phyloP scores from a whole-genome alignment of 2,888 invertebrate species.

The Nomada flava region DNA sequence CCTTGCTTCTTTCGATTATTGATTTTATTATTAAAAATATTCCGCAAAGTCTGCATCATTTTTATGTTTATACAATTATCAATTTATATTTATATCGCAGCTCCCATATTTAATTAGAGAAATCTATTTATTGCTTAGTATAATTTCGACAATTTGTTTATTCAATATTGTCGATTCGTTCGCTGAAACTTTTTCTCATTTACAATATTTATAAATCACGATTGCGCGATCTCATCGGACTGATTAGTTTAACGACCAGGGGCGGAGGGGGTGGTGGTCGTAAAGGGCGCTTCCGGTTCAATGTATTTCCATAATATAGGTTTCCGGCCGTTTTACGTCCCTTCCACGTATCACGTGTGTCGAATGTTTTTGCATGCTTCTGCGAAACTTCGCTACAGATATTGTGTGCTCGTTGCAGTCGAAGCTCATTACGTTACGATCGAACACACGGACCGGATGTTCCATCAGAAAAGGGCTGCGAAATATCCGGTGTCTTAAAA shows the following conservation, averaged over 20 bases:
- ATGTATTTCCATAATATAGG: slow-evolving; percentile 58
- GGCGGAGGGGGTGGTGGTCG: slow-evolving; percentile 14
- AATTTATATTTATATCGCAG: no score
- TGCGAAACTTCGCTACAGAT: slow-evolving; percentile 62
- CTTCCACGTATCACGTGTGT: slow-evolving; percentile 70
- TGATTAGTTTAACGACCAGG: not conserved
- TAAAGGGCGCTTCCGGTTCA: slow-evolving; percentile 63
- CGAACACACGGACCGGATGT: slow-evolving; percentile 72
- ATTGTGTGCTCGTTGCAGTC: slow-evolving; percentile 6
- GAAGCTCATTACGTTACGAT: slow-evolving; percentile 59
- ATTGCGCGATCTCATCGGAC: no score
- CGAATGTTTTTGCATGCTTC: slow-evolving; percentile 71
- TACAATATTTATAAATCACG: not conserved
- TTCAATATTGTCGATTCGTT: no score
- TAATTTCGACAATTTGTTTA: no score
- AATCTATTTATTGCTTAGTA: no score
- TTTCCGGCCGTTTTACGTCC: slow-evolving; percentile 71
- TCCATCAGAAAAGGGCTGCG: slow-evolving; percentile 62
- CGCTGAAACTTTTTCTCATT: no score
- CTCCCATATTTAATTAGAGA: no score
- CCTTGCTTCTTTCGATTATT: no score
- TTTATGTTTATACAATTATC: no score
- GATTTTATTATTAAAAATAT: no score
- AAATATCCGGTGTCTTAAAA: slow-evolving; percentile 41
- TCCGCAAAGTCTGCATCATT: no score